These are phyloP conservation scores for Lepidochitona cinerea DNA, from an alignment of 2,888 invertebrate genomes.

Conservation along the genomic window DNA sequence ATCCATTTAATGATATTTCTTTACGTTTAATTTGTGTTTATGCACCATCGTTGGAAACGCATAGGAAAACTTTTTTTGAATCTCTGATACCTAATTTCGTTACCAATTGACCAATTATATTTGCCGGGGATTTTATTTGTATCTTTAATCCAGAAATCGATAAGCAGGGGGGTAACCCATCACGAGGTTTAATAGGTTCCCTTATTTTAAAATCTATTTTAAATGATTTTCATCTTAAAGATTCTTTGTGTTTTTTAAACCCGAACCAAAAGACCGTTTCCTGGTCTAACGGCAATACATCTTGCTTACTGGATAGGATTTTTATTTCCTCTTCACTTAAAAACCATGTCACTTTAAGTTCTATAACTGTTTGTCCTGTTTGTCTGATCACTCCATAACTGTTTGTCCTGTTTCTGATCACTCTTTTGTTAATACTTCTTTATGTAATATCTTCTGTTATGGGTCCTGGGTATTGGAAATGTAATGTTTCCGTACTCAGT, in stretches of 20 bases:
- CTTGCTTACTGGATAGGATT: constrained; percentile 9
- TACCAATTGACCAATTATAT: no score
- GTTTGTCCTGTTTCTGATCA: constrained; percentile 10
- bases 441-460: background rate
- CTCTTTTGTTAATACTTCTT: background rate
- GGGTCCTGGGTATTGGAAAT: constrained; percentile 12
- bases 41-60: no score
- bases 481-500: background rate
- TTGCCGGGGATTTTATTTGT: no score
- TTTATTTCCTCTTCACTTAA: background rate
- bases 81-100: no score
- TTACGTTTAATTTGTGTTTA: no score
- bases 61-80: no score
- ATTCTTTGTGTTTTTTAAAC: background rate
- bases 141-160: no score
- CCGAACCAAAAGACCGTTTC: background rate
- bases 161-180: no score
- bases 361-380: no score
- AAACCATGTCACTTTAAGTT: background rate
- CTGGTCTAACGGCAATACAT: background rate
- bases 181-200: no score
- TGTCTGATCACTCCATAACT: no score
- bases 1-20: no score
- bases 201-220: background rate
- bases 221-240: background rate